phyloP scores from a whole-genome alignment of 2,888 invertebrate species.

The Chrysotoxum bicinctum region DNA sequence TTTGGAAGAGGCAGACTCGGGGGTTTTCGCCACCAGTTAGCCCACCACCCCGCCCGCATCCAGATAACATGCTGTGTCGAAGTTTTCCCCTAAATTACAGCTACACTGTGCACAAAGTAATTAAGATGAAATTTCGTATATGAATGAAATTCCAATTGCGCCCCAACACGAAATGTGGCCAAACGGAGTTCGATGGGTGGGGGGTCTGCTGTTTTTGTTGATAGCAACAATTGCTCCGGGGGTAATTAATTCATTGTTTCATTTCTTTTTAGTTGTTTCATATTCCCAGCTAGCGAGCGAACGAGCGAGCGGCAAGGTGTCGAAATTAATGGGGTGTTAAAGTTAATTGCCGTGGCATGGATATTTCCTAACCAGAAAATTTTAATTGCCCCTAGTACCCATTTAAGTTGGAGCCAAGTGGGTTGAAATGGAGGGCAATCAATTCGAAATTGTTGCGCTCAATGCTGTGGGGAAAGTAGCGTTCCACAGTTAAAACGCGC shows the following conservation, averaged over 20 bases:
- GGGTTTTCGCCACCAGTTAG: constrained; percentile 8
- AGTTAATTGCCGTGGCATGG: constrained; percentile 72
- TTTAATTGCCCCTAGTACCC: constrained; percentile 66
- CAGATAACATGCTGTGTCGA: constrained; percentile 70
- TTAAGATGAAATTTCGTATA: constrained; percentile 73
- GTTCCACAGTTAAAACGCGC: constrained; percentile 20
- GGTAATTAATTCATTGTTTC: constrained; percentile 72
- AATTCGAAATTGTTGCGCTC: constrained; percentile 70
- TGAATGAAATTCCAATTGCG: constrained; percentile 70
- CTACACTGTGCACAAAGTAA: constrained; percentile 62
- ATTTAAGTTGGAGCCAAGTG: constrained; percentile 43
- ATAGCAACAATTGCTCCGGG: constrained; percentile 71
- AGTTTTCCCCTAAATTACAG: constrained; percentile 63
- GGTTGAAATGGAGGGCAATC: constrained; percentile 25
- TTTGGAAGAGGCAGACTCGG: constrained; percentile 37
- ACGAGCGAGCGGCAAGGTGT: constrained; percentile 50
- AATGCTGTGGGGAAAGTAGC: constrained; percentile 30
- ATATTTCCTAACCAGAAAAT: constrained; percentile 73
- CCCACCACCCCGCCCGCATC: constrained; percentile 1
- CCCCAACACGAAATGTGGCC: constrained; percentile 54
- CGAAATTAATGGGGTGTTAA: constrained; percentile 72
- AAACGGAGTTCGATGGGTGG: neutral
- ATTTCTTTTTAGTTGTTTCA: constrained; percentile 53
- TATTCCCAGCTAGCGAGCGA: neutral
- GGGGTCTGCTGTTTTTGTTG: constrained; percentile 6